A percentile compares a stretch with the other conserved stretches of the same genome.
phyloP scores from a whole-genome alignment of 1,140 invertebrate species.

The Nasonia vitripennis region DNA sequence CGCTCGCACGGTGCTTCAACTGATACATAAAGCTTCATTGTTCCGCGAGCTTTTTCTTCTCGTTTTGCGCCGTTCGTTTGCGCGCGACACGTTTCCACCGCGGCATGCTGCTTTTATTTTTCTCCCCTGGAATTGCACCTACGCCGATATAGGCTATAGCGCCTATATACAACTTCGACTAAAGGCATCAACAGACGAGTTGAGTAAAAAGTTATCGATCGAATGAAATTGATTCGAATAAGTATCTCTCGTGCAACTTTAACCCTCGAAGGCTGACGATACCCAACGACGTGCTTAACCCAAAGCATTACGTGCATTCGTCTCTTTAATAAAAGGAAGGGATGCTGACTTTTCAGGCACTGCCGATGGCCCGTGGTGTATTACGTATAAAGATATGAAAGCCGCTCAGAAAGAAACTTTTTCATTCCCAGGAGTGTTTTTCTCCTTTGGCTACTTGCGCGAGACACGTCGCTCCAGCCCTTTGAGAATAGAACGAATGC shows the following conservation, averaged over 20 bases:
- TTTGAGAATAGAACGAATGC: slow-evolving; percentile 52
- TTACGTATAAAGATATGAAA: not conserved
- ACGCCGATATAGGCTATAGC: too few species aligned
- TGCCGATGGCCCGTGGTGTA: not conserved
- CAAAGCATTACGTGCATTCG: too few species aligned
- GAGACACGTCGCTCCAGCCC: slow-evolving; percentile 24
- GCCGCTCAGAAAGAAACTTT: slow-evolving; percentile 35
- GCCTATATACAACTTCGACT: not conserved
- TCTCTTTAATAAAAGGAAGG: too few species aligned
- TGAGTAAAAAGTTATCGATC: too few species aligned
- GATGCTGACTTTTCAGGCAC: not conserved
- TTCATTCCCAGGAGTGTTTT: slow-evolving; percentile 45
- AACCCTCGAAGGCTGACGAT: too few species aligned
- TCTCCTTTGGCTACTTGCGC: slow-evolving; percentile 22
- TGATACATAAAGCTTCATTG: not conserved
- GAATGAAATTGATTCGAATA: too few species aligned
- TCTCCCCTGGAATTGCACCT: not conserved
- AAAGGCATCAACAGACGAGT: not conserved
- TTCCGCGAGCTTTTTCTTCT: not conserved
- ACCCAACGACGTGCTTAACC: too few species aligned
- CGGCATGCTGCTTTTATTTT: not conserved
- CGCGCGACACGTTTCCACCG: not conserved
- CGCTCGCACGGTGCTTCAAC: not conserved
- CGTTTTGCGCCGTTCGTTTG: not conserved
- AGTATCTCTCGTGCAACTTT: too few species aligned